phyloP scores from a whole-genome alignment of 2,797 vertebrate genomes.

The Pampus argenteus region DNA sequence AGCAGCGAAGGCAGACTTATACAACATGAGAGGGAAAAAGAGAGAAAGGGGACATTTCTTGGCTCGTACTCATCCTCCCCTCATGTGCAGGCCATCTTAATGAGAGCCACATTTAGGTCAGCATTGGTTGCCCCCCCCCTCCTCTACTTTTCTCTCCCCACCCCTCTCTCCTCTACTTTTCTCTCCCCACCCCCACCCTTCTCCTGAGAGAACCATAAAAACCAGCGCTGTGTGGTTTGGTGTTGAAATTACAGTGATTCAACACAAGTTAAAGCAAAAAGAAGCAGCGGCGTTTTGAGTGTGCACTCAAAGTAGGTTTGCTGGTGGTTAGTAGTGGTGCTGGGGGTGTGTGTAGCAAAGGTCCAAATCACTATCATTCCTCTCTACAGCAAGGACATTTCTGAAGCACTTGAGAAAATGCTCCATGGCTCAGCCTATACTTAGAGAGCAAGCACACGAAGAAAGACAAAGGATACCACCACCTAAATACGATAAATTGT shows the following conservation, averaged over 20 bases:
- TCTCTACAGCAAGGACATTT: slow-evolving; percentile 23
- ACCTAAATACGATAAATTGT: neutral
- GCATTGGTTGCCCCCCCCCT: slow-evolving; percentile 21
- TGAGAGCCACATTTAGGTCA: slow-evolving; percentile 79
- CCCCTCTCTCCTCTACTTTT: neutral
- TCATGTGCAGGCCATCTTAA: slow-evolving; percentile 73
- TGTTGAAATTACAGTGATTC: slow-evolving; percentile 56
- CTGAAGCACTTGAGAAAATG: slow-evolving; percentile 32
- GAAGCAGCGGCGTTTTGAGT: slow-evolving; percentile 10
- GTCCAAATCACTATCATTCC: slow-evolving; percentile 49
- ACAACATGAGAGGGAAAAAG: neutral
- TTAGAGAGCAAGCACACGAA: slow-evolving; percentile 20
- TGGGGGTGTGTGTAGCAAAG: slow-evolving; percentile 2
- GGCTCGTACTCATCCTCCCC: slow-evolving; percentile 47
- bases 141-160: neutral
- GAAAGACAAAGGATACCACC: neutral
- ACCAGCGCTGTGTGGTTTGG: slow-evolving; percentile 44
- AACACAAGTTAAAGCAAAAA: slow-evolving; percentile 12
- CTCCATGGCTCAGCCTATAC: slow-evolving; percentile 3
- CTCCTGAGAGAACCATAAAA: slow-evolving; percentile 44
- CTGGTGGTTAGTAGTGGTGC: neutral
- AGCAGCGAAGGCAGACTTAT: neutral
- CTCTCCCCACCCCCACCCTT: slow-evolving; percentile 22
- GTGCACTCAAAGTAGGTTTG: slow-evolving; percentile 25
- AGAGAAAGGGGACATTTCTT: slow-evolving; percentile 45